Evolutionary conservation across 2,797 vertebrate genomes (phyloP), one percentile per base, ranked within the genome.

Genomic region (Poecilia velifera): DNA sequence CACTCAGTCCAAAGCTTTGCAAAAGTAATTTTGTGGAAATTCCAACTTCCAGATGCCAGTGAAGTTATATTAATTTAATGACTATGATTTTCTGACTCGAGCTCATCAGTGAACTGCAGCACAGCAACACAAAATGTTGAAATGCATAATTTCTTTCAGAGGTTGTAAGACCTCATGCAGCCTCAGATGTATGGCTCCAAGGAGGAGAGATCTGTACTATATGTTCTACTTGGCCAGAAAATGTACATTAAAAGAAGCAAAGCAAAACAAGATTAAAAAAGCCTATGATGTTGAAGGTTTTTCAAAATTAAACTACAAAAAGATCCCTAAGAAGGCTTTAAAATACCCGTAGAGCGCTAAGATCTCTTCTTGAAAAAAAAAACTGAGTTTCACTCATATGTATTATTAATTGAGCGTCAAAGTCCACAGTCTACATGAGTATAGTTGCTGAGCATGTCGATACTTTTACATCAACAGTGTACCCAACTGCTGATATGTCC

Each of bases 51-150:
- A 64, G 16, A 36, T 36, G 62, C 36, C 62, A 20, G 16, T 36
- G 14, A 66, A 66, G 62, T 36, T 66, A 66, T 66, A 39, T 66
- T 66, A 20, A 66, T 66, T 66, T 39, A 66, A 66, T 39, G 34
- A 7, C 4, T 22, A 22, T 66, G 20, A 66, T 22, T 66, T 39
- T 9, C 22, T 66, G 31, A 34, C 28, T 31, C 16, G 0, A 16
- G 12, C 4, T 36, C 31, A 36, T 64, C 13, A 36, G 59, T 18
- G 59, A n/a, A n/a, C 59, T 36, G 10, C 31, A 57, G 10, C 9
- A 57, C 55, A 12, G n/a, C 57, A 62, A 62, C 18, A 66, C 36
- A 66, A 39, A 34, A 34, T 66, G 18, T 66, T 66, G 34, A 36
- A 66, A 36, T 66, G 34, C 64, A 66, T 8, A 66, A 39, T 66